phyloP scores from a whole-genome alignment of 2,888 invertebrate species.

The Hypolimnas misippus region DNA sequence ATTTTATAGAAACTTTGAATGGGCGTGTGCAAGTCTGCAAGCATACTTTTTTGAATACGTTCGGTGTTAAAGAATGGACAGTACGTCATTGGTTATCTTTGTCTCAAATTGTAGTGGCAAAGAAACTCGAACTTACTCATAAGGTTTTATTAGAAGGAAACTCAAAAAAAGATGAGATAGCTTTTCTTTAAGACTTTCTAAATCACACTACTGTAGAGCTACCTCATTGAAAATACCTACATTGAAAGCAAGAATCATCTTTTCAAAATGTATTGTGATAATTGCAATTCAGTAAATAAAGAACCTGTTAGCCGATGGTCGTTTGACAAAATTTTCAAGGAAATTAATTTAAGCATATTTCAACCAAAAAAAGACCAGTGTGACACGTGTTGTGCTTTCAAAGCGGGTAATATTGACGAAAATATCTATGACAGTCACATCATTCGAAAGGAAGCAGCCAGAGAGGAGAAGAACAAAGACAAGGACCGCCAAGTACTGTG shows the following conservation, averaged over 20 bases:
- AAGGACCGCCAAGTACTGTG: no score
- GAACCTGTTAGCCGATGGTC: constrained; percentile 10
- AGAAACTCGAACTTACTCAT: not conserved
- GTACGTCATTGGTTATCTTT: not conserved
- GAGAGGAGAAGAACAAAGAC: constrained; percentile 31
- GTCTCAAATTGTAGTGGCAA: not conserved
- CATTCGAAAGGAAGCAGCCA: constrained; percentile 28
- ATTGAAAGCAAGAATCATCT: not conserved
- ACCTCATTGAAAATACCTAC: not conserved
- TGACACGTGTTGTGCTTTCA: constrained; percentile 13
- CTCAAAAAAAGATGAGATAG: not conserved
- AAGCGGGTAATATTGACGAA: constrained; percentile 25
- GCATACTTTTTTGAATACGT: constrained; percentile 1
- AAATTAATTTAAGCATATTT: constrained; percentile 11
- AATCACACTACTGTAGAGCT: not conserved
- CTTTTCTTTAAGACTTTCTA: not conserved
- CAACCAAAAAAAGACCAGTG: constrained; percentile 10
- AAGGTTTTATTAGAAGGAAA: not conserved
- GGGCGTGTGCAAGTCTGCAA: constrained; percentile 3
- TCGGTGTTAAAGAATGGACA: not conserved
- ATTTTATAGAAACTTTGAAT: not conserved
- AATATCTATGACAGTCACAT: constrained; percentile 22
- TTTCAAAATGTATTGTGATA: not conserved
- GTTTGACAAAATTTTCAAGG: constrained; percentile 2
- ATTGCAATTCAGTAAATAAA: constrained; percentile 1